phyloP scores from a whole-genome alignment of 2,797 vertebrate genomes.

The Arctocebus calabarensis region DNA sequence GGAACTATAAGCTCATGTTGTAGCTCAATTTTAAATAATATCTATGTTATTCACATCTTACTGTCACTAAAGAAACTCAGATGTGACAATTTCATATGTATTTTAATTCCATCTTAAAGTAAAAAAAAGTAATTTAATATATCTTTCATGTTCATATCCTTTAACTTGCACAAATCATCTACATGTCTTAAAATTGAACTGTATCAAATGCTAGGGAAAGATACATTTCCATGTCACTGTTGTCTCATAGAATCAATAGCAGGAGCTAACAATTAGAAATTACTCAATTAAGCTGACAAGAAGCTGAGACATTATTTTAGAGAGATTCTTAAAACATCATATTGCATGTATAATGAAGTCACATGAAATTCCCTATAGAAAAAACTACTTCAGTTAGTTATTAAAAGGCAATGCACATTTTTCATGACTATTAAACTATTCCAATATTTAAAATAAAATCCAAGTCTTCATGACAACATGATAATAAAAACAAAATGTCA shows the following conservation, averaged over 20 bases:
- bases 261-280: rapidly evolving
- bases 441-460: neutral
- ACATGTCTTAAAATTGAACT: slow-evolving; percentile 74
- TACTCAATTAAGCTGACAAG: rapidly evolving
- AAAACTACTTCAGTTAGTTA: neutral
- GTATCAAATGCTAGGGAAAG: slow-evolving; percentile 68
- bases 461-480: neutral
- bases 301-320: rapidly evolving
- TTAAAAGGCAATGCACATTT: neutral
- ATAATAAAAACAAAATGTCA: neutral
- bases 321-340: neutral
- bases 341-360: neutral
- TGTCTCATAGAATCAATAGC: rapidly evolving
- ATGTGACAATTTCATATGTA: slow-evolving; percentile 80
- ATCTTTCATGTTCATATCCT: neutral
- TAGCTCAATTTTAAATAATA: neutral
- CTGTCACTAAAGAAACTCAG: slow-evolving; percentile 65
- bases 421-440: neutral
- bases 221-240: slow-evolving; percentile 1
- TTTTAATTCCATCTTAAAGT: slow-evolving; percentile 86
- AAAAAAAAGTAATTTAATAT: slow-evolving; percentile 86
- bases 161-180: slow-evolving; percentile 83
- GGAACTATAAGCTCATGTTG: neutral
- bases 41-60: slow-evolving; percentile 17
- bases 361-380: neutral